Conservation (phyloP, 2,113 vertebrate genomes). For the Hippocampus comes region DNA sequence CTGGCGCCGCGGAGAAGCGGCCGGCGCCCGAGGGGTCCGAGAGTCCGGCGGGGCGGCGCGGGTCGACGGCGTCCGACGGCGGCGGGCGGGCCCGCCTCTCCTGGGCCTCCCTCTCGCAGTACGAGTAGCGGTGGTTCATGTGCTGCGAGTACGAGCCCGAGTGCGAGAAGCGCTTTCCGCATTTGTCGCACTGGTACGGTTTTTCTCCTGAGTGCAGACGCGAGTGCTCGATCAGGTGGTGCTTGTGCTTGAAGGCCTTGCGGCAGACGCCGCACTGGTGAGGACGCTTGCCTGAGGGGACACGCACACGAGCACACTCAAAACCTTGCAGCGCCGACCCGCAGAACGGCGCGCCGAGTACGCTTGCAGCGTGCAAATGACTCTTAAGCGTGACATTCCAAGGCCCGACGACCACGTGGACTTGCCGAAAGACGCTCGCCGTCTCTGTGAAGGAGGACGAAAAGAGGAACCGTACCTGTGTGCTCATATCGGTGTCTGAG, state of each 20-base stretch:
- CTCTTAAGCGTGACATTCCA: too few relatives aligned
- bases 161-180: slow-evolving; percentile 98
- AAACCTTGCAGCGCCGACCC: too few relatives aligned
- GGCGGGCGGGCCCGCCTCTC: slow-evolving; percentile 83
- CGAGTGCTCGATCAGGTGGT: slow-evolving; percentile 98
- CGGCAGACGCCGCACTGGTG: slow-evolving; percentile 99
- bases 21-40: slow-evolving; percentile 74
- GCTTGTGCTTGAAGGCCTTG: slow-evolving; percentile 99
- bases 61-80: slow-evolving; percentile 88
- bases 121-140: slow-evolving; percentile 99
- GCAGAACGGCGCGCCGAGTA: too few relatives aligned
- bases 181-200: slow-evolving; percentile 98
- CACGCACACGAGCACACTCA: slow-evolving; percentile 14
- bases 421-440: too few relatives aligned
- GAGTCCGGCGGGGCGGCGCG: slow-evolving; percentile 67
- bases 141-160: slow-evolving; percentile 99
- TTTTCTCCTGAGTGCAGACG: slow-evolving; percentile 98
- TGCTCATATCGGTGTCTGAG: slow-evolving; percentile 99
- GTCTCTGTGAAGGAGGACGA: neutral
- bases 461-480: slow-evolving; percentile 91
- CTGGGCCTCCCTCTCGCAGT: slow-evolving; percentile 98
- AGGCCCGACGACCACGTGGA: too few relatives aligned
- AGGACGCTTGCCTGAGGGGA: slow-evolving; percentile 89
- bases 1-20: neutral
- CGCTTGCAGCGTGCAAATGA: too few relatives aligned